Base-by-base conservation (phyloP, 2,797 vertebrate species). In the Sorex maritimensis region DNA sequence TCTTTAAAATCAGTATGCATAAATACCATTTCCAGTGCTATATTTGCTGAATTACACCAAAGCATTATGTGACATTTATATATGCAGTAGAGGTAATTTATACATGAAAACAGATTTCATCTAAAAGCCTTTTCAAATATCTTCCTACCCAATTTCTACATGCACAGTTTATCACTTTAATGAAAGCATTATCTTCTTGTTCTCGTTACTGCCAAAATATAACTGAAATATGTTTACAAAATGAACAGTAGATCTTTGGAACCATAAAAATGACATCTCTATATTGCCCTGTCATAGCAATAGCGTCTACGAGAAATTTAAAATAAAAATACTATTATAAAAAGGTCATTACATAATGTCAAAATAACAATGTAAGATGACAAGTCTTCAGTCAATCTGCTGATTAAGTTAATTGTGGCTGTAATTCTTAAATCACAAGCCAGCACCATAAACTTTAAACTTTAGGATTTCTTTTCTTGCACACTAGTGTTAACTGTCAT, bases 81-180 rank as follows among this genome's bases (percentile, higher is more conserved):
- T 1, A 95, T 58, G 79, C 91, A 96, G 91, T 23, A 94, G 17
- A 97, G 72, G 93, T 26, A 84, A 92, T 95, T 96, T 92, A 96
- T 72, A 97, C 52, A 95, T 69, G 55, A 97, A 97, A 97, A 86
- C 0, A 61, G 58, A 52, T 92, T 97, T 98, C 94, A 85, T 89
- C 93, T 95, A 93, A 95, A 97, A 95, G 91, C 38, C 88, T 95
- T 97, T 96, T 90, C 95, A 97, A 74, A 81, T 26, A 90, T 93
- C 75, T 95, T 96, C 86, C 93, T 91, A 93, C 19, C 74, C 41
- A 95, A 77, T 94, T 96, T 96, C 91, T 97, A 88, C 82, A 97
- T 90, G 93, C 80, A 65, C 41, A 96, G 87, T 88, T 96, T 91
- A 97, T 98, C 94, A 94, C 95, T 97, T 96, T 95, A 98, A 98